Evolutionary conservation across 2,888 invertebrate species (phyloP), one percentile per base, ranked within the genome.

Genomic region (Epistrophe eligans): DNA sequence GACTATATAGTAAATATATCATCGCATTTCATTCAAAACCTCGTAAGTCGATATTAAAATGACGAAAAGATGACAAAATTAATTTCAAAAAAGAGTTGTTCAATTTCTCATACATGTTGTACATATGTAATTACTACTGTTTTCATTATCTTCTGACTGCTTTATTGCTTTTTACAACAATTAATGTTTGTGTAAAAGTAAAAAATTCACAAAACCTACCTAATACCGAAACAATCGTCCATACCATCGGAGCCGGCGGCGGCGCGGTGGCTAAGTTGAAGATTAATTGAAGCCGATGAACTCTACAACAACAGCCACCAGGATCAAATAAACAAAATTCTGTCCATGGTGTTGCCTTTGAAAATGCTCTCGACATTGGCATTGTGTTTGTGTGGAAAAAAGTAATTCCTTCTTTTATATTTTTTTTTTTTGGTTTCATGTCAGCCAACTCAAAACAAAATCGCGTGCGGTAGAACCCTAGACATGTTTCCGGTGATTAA

Each of bases 401-500:
- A 57, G 40, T 45, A 50, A 66, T 71, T 72, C 66, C 19, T 71
- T 19, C 11, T 60, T 24, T 35, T 35, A 35, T 35, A 35, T 35
- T 35, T 35, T 35, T 28, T 62, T 62, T 43, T 13, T 52, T 67
- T 38, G 19, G 70, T 50, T 74, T 64, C 79, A 70, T 76, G 79
- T 74, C 24, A 50, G 70, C 19, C 24, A 57, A 50, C 38, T 55
- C 35, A 58, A 32, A 50, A 40, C 70, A 45, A 58, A 55, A 74
- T 84, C 84, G 84, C 79, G 84, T 84, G 84, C 19, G 40, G 32
- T 50, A 79, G 76, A 45, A 62, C 74, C 43, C 74, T 70, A 84
- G 70, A 58, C 79, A 57, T 45, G 74, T 40, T 70, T 58, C 79
- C 64, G 70, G 55, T 70, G 62, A 19, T 55, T 70, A 64, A 55